These are phyloP conservation scores for Excalfactoria chinensis DNA, from an alignment of 2,113 vertebrate species.

Conservation along the genomic window DNA sequence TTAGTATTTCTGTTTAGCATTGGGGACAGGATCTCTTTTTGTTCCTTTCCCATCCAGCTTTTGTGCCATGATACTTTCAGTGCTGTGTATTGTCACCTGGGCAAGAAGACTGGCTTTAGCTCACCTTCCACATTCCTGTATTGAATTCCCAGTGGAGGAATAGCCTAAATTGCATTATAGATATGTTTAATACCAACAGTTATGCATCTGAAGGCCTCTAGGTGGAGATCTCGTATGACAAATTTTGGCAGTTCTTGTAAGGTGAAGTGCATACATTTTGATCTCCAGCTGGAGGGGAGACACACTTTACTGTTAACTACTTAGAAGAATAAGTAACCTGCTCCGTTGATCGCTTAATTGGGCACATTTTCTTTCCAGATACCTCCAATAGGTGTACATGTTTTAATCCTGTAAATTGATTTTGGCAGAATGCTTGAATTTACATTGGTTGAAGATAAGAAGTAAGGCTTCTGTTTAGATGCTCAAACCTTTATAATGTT, in stretches of 20 bases:
- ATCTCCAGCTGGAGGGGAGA: background rate
- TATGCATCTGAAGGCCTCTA: background rate
- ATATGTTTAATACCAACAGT: background rate
- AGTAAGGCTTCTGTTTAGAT: background rate
- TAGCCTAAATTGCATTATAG: background rate
- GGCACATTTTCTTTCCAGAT: background rate
- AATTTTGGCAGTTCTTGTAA: background rate
- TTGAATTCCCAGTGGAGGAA: background rate
- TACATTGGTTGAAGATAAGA: too few species aligned
- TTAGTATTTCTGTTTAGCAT: background rate
- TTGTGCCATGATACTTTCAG: background rate
- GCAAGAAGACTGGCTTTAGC: background rate
- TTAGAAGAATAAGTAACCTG: rapidly evolving
- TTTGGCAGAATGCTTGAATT: background rate
- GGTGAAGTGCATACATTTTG: background rate
- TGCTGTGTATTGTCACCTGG: background rate
- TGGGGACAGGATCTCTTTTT: background rate
- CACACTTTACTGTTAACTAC: rapidly evolving
- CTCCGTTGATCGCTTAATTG: background rate
- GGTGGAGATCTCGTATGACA: background rate
- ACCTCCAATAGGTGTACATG: background rate
- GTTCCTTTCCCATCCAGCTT: background rate
- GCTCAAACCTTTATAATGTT: background rate
- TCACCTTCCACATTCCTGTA: background rate
- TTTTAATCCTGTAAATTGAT: background rate